Conservation (phyloP, 2,113 vertebrate genomes). For the Abramis brama region DNA sequence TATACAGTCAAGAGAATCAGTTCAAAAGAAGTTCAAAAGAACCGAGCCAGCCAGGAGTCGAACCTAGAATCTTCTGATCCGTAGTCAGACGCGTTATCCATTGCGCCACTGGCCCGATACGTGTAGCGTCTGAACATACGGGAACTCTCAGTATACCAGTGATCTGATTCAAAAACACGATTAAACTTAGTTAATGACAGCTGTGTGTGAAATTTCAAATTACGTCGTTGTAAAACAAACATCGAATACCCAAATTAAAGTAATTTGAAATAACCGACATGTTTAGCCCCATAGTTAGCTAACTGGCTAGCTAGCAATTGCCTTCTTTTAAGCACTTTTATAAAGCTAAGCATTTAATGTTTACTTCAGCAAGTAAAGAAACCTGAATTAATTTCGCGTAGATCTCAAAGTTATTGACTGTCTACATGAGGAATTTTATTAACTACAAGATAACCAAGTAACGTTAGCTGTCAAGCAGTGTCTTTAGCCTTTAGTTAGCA, state of each 20-base stretch:
- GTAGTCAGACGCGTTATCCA: slow-evolving; percentile 87
- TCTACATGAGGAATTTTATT: background rate
- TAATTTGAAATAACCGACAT: background rate
- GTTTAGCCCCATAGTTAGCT: background rate
- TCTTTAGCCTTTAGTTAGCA: slow-evolving; percentile 5
- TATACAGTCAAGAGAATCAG: no score
- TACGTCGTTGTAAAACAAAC: background rate
- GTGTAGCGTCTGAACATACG: accelerated
- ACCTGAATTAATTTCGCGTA: background rate
- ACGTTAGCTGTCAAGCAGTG: background rate
- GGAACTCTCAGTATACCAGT: background rate
- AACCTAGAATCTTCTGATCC: slow-evolving; percentile 88
- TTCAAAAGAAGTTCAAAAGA: background rate
- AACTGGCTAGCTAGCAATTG: background rate
- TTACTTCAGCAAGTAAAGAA: background rate
- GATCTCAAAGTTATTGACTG: background rate
- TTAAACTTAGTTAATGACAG: background rate
- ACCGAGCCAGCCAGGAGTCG: slow-evolving; percentile 84
- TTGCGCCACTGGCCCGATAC: slow-evolving; percentile 81
- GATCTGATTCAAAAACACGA: background rate
- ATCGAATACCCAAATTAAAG: background rate
- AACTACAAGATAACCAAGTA: background rate
- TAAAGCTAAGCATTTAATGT: background rate
- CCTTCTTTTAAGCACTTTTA: background rate
- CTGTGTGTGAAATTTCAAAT: background rate